phyloP scores from a whole-genome alignment of 2,113 vertebrate species.

The Taurulus bubalis region DNA sequence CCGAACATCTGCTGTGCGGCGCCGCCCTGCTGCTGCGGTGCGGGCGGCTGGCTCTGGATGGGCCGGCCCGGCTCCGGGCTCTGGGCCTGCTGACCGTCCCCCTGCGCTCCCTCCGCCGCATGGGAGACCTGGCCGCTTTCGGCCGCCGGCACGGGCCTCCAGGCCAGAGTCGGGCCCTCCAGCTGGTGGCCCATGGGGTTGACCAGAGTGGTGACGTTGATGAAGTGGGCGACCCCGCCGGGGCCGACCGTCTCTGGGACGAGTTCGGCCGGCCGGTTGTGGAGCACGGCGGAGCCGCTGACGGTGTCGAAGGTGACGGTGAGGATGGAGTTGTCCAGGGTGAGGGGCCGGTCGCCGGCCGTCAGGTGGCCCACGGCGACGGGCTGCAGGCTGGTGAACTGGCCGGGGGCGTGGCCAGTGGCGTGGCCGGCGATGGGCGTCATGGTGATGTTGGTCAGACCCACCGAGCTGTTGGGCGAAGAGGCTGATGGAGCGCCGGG shows the following conservation, averaged over 20 bases:
- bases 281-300: constrained; percentile 92
- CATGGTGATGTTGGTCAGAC: constrained; percentile 94
- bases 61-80: constrained; percentile 65
- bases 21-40: constrained; percentile 71
- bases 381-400: constrained; percentile 95
- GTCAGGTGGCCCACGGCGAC: constrained; percentile 91
- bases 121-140: constrained; percentile 75
- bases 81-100: constrained; percentile 76
- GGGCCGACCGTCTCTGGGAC: constrained; percentile 82
- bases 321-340: constrained; percentile 96
- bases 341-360: constrained; percentile 89
- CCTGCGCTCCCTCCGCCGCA: constrained; percentile 61
- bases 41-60: constrained; percentile 68
- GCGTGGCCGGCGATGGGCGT: constrained; percentile 90
- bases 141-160: constrained; percentile 88
- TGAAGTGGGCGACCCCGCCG: constrained; percentile 87
- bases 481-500: constrained; percentile 79
- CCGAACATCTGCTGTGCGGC: constrained; percentile 91
- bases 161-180: constrained; percentile 89
- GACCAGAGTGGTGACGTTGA: constrained; percentile 96
- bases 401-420: constrained; percentile 87
- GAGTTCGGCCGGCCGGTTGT: constrained; percentile 90
- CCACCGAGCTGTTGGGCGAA: constrained; percentile 88
- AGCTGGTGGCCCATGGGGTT: constrained; percentile 93
- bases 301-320: constrained; percentile 96